Conservation (phyloP, 2,888 invertebrate genomes). For the Lamellibrachia satsuma region DNA sequence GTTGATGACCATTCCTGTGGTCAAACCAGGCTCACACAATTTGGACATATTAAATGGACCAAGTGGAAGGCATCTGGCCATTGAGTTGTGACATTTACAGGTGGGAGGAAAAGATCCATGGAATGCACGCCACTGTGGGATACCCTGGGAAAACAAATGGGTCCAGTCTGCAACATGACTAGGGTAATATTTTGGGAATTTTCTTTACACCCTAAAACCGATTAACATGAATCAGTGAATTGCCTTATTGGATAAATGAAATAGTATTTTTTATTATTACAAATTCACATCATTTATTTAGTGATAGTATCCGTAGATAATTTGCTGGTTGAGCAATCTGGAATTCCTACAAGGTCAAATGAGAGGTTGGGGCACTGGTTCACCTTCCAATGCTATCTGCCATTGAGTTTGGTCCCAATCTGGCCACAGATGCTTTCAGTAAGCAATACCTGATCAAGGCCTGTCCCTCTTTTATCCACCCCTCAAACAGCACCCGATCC, state of each 20-base stretch:
- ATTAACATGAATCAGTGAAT: too few species aligned
- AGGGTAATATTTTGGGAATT: too few species aligned
- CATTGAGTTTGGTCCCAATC: background rate
- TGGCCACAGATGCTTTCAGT: background rate
- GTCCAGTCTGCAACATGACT: background rate
- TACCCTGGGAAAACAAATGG: background rate
- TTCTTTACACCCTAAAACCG: too few species aligned
- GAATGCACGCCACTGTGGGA: background rate
- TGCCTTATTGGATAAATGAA: too few species aligned
- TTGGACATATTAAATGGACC: constrained; percentile 17
- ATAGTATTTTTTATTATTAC: background rate
- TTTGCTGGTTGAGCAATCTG: too few species aligned
- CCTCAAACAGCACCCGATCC: background rate
- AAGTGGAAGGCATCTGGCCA: background rate
- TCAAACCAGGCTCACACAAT: background rate
- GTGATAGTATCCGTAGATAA: too few species aligned
- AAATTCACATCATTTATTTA: too few species aligned
- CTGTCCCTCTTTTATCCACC: background rate
- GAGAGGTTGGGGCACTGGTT: background rate
- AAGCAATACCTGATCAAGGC: background rate
- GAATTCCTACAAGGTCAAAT: background rate
- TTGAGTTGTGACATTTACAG: background rate
- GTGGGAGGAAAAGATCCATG: background rate
- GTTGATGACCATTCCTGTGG: background rate
- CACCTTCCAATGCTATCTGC: background rate